A percentile compares a stretch with the other conserved stretches of the same genome.
Evolutionary conservation across 2,888 invertebrate species (phyloP).

Genomic region (Octodonta nipae): DNA sequence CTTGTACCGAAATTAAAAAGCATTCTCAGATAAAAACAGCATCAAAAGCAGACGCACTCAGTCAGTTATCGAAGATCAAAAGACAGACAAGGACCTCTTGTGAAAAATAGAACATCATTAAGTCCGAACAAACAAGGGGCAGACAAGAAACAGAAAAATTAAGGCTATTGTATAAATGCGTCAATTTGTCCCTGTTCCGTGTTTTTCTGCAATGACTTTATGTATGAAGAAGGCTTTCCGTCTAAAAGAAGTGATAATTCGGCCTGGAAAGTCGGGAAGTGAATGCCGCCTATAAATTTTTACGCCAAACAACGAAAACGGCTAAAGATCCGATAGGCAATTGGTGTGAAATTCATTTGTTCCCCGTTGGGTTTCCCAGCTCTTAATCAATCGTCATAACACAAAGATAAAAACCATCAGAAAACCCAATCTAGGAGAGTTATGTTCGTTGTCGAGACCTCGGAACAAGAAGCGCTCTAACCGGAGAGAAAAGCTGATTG

Average conservation of each 20-base stretch:
- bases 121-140: slow-evolving; percentile 11
- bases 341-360: slow-evolving; percentile 36
- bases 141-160: slow-evolving; percentile 15
- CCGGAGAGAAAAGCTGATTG: slow-evolving; percentile 31
- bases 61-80: not conserved
- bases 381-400: slow-evolving; percentile 36
- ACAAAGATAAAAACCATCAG: slow-evolving; percentile 33
- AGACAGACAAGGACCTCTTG: not conserved
- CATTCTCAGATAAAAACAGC: not conserved
- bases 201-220: slow-evolving; percentile 13
- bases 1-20: too few relatives aligned
- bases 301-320: slow-evolving; percentile 2
- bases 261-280: slow-evolving; percentile 24
- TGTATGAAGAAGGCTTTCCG: too few relatives aligned
- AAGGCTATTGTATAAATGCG: slow-evolving; percentile 24
- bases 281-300: slow-evolving; percentile 31
- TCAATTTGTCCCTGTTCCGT: slow-evolving; percentile 24
- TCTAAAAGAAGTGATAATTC: slow-evolving; percentile 30
- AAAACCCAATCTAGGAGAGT: slow-evolving; percentile 31
- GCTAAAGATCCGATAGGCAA: slow-evolving; percentile 24
- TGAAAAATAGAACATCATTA: slow-evolving; percentile 10
- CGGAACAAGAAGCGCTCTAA: slow-evolving; percentile 30
- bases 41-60: not conserved
- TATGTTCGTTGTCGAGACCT: slow-evolving; percentile 23
- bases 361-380: slow-evolving; percentile 21